Base-by-base conservation (phyloP, 2,888 invertebrate species). In the Drosophila helvetica region DNA sequence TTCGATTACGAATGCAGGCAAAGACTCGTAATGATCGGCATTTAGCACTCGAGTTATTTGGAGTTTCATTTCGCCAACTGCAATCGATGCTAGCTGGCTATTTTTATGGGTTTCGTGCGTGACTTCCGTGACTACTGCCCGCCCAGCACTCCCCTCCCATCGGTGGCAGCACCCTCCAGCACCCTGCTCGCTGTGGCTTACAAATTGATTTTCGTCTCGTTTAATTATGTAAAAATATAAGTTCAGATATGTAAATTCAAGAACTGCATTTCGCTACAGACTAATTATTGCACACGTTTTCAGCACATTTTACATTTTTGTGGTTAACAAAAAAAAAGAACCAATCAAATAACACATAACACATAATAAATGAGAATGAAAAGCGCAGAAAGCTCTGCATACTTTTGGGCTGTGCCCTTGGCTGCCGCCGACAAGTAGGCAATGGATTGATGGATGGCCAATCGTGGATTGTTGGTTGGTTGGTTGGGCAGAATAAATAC, bases 401-500 rank as follows among this genome's bases (percentile, higher is more conserved):
- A 33, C 33, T 33, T 33, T 5, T 33, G 12, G 33, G 33, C 33
- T 33, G 33, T 4, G 3, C 33, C 3, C 10, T 12, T 0, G 3
- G 3, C 30, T 30, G 30, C 10, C 30, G 30, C 30, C 30, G 10
- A 27, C 8, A 30, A 30, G 30, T 30, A 3, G 12, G 33, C 33
- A 33, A 12, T 33, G 48, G 15, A 48, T 18, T 25, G n/a, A 18
- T 54, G 27, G 27, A 27, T 27, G 27, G 27, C 27, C 27, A 27
- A 27, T 27, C 27, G 25, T 10, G 2, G 17, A 9, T 18, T 15
- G 17, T 1, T 0, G 33, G 5, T 10, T 8, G 27, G 2, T 27
- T 8, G 52, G 22, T 22, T 22, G 22, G 57, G 27, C 56, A 77
- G 67, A 86, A 80, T 86, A 86, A 86, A 80, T 80, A 86, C 72